These are phyloP conservation scores for Noturus placidus DNA, from an alignment of 2,113 vertebrate genomes.

Conservation along the genomic window DNA sequence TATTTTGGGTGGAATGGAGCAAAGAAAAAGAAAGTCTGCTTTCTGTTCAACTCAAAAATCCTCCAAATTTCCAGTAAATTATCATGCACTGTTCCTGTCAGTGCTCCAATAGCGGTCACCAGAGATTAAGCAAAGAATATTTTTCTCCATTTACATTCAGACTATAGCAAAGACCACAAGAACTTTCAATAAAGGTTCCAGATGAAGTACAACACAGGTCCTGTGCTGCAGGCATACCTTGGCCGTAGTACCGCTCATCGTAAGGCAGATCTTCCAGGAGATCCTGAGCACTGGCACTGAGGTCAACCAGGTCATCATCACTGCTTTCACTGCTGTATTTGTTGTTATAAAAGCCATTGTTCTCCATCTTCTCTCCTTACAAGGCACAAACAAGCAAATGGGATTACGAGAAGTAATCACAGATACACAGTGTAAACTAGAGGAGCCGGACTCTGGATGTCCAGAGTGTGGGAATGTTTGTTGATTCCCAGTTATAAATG, in stretches of 20 bases:
- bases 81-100: background rate
- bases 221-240: conserved; percentile 70
- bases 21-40: background rate
- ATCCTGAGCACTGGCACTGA: conserved; percentile 81
- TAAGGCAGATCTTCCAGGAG: conserved; percentile 86
- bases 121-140: background rate
- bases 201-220: background rate
- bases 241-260: conserved; percentile 71
- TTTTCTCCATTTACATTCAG: background rate
- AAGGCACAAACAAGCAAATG: background rate
- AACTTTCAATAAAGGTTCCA: background rate
- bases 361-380: conserved; percentile 73
- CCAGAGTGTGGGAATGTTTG: background rate
- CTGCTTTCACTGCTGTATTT: conserved; percentile 78
- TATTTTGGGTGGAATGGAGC: background rate
- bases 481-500: background rate
- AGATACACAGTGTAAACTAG: background rate
- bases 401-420: background rate
- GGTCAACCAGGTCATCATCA: conserved; percentile 93
- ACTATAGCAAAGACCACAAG: background rate
- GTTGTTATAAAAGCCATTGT: conserved; percentile 71
- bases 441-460: background rate
- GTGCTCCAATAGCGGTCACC: background rate
- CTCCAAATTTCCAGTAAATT: background rate
- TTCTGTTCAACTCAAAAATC: background rate